phyloP scores from a whole-genome alignment of 2,113 vertebrate genomes.

The Carlito syrichta region DNA sequence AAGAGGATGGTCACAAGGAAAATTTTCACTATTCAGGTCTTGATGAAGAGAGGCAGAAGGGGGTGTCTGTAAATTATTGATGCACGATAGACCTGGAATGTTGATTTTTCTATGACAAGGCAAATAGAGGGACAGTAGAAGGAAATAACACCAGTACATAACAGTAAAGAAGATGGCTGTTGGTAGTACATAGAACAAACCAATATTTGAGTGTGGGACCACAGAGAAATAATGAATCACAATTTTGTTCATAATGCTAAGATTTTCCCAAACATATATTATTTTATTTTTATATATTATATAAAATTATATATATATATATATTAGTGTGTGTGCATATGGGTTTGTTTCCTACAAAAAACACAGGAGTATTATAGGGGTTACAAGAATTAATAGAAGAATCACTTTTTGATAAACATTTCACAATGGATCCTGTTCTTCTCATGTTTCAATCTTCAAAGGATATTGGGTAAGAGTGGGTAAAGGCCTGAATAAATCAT shows the following conservation, averaged over 20 bases:
- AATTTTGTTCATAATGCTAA: not conserved
- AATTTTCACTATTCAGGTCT: not conserved
- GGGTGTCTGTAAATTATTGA: not conserved
- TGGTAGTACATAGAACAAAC: not conserved
- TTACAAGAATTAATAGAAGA: not conserved
- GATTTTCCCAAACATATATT: not conserved
- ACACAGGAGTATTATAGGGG: not conserved
- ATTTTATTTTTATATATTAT: too few relatives aligned
- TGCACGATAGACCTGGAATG: not conserved
- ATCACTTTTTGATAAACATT: not conserved
- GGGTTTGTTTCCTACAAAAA: not conserved
- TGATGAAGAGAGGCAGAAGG: not conserved
- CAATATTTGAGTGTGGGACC: not conserved
- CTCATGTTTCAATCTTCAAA: not conserved
- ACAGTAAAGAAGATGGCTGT: not conserved
- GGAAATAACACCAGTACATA: not conserved
- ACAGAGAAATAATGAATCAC: not conserved
- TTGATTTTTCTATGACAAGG: not conserved
- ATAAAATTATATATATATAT: too few relatives aligned
- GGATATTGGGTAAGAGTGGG: not conserved
- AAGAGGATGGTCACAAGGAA: not conserved
- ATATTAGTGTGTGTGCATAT: too few relatives aligned
- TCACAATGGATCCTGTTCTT: not conserved
- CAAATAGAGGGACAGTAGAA: not conserved
- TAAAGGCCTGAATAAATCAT: not conserved